Evolutionary conservation across 2,888 invertebrate species (phyloP).

Genomic region (Dorcus parallelipipedus): DNA sequence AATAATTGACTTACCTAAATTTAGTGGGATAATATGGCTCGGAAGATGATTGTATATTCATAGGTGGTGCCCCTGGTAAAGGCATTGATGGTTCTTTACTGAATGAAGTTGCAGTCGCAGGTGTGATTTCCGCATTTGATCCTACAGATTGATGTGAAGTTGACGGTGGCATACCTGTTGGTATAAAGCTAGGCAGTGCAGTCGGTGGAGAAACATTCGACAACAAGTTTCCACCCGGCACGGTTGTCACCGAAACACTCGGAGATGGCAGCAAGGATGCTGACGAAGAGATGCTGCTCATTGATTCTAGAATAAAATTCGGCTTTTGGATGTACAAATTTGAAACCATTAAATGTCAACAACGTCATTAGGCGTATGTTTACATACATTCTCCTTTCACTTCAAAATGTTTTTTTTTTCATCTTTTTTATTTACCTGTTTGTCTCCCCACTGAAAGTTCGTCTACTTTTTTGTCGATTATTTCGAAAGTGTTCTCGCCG

Average conservation of each 20-base stretch:
- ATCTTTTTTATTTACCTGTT: conserved; percentile 26
- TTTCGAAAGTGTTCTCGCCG: conserved; percentile 48
- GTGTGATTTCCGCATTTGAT: background rate
- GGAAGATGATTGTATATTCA: conserved; percentile 13
- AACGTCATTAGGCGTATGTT: conserved; percentile 9
- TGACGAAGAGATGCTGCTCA: conserved; percentile 47
- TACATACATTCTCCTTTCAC: conserved; percentile 8
- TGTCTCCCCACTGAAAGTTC: conserved; percentile 33
- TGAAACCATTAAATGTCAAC: background rate
- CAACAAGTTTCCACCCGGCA: conserved; percentile 56
- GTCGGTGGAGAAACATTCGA: conserved; percentile 69
- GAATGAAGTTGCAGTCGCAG: background rate
- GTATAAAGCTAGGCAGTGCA: conserved; percentile 63
- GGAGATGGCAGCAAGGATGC: conserved; percentile 49
- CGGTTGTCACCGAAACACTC: conserved; percentile 37
- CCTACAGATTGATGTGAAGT: conserved; percentile 22
- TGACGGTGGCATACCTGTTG: conserved; percentile 43
- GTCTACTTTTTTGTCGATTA: conserved; percentile 45
- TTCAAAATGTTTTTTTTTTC: conserved; percentile 7
- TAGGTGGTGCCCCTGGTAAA: conserved; percentile 8
- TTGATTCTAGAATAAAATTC: conserved; percentile 39
- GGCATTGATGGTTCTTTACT: background rate
- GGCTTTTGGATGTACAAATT: background rate
- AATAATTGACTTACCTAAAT: conserved; percentile 39
- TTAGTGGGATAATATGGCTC: conserved; percentile 43